Evolutionary conservation across 2,888 invertebrate genomes (phyloP), one percentile per base, ranked within the genome.

Genomic region (Agrochola lychnidis): DNA sequence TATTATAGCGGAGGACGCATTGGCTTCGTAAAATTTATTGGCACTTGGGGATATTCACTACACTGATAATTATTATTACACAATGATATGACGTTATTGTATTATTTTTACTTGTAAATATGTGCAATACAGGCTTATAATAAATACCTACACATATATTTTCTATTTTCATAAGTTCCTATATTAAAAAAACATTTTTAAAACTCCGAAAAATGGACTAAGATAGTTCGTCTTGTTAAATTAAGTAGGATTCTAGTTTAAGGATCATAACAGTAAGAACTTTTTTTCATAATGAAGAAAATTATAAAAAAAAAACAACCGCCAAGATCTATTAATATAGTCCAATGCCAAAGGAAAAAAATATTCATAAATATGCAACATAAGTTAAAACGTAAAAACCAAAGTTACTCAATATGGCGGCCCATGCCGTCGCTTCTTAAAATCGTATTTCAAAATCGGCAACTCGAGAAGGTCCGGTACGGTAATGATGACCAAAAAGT

Each of bases 361-460:
- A 51, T 73, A 51, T 53, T 45, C 62, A 40, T 63, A 83, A 72
- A 36, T 45, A 25, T 53, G 53, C 30, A 59, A 70, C 71, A 63
- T 73, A 48, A 78, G 22, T 12, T n/a, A 19, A 61, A 73, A 69
- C 63, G 83, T 82, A 85, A 88, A 87, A 86, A 70, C 87, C 85
- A 7, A 69, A 68, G 74, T 88, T 88, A 76, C 87, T 30, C 69
- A 88, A 88, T 53, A 69, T 22, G 74, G 64, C 53, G 69, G 66
- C 10, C 57, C 25, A 22, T 22, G 72, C 48, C 22, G 40, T 62
- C 66, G 76, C 64, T 88, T 88, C 88, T 84, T 56, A 76, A 85
- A 88, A 88, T 45, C 30, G n/a, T 76, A 78, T 88, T 88, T 80
- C 87, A 85, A 88, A 87, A 88, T 48, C 70, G 62, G 79, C 79